Conservation (phyloP, 2,797 vertebrate species). For the Acanthornis magna region DNA sequence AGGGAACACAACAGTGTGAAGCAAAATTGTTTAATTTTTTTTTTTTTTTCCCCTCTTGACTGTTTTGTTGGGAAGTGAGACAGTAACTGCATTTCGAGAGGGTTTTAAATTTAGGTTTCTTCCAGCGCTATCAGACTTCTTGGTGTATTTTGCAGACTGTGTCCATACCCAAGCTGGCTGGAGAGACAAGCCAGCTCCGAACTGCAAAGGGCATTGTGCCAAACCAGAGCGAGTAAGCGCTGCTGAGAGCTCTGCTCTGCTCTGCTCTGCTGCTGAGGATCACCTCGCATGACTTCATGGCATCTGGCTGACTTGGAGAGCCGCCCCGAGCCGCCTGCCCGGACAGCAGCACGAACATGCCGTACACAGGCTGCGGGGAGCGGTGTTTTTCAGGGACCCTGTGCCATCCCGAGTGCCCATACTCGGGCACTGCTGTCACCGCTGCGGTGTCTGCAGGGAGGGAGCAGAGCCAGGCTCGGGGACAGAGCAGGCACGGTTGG, state of each 20-base stretch:
- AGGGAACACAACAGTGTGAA: not conserved
- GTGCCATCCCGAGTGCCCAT: not conserved
- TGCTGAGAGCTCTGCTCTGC: constrained; percentile 3
- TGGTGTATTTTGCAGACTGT: not conserved
- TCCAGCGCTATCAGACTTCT: not conserved
- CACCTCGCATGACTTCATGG: constrained; percentile 8
- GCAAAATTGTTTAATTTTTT: not conserved
- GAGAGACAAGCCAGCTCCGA: not conserved
- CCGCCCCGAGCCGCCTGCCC: not conserved
- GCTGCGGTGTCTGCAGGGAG: not conserved
- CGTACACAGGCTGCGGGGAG: not conserved
- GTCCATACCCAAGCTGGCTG: not conserved
- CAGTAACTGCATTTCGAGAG: not conserved
- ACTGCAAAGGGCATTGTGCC: not conserved
- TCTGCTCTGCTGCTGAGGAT: constrained; percentile 26
- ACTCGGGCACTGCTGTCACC: not conserved
- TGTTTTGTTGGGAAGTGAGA: not conserved
- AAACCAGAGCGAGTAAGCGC: not conserved
- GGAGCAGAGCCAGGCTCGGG: not conserved
- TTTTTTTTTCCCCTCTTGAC: rapidly evolving
- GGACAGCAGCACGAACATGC: not conserved
- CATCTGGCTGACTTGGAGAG: constrained; percentile 50
- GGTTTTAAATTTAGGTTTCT: not conserved
- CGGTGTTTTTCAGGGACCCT: not conserved
- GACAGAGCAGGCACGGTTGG: rapidly evolving